These are phyloP conservation scores for Meriones unguiculatus DNA, from an alignment of 2,113 vertebrate genomes.

Conservation along the genomic window DNA sequence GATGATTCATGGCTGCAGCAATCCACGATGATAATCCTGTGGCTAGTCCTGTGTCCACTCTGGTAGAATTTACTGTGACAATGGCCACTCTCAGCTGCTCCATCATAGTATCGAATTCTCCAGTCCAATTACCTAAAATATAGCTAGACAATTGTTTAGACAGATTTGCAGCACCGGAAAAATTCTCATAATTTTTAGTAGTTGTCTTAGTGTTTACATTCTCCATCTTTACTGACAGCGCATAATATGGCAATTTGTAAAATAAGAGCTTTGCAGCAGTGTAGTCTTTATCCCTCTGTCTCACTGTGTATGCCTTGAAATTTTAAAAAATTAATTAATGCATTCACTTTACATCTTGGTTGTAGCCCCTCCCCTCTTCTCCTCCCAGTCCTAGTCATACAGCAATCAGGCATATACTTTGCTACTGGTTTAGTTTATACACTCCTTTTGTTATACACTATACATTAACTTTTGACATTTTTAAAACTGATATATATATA, in stretches of 20 bases:
- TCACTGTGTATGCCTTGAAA: not conserved
- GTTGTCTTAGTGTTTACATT: not conserved
- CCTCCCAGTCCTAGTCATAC: not conserved
- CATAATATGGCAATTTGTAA: not conserved
- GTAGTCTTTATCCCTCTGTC: not conserved
- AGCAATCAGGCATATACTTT: not conserved
- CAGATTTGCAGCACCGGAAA: no score
- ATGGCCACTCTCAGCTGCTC: no score
- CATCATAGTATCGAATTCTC: no score
- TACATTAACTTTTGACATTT: not conserved
- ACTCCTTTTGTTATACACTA: not conserved
- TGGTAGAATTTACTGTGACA: no score
- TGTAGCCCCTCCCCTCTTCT: no score
- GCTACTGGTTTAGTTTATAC: not conserved
- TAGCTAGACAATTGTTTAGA: no score
- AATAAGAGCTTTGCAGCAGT: not conserved
- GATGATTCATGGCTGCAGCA: no score
- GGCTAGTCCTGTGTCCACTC: no score
- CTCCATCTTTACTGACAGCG: conserved; percentile 4
- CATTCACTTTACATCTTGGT: not conserved
- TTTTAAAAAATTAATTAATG: no score
- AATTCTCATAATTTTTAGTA: not conserved
- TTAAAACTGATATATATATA: not conserved
- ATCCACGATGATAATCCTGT: no score
- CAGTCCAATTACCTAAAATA: no score